Evolutionary conservation across 2,113 vertebrate genomes (phyloP).

Genomic region (Glaucomys volans): DNA sequence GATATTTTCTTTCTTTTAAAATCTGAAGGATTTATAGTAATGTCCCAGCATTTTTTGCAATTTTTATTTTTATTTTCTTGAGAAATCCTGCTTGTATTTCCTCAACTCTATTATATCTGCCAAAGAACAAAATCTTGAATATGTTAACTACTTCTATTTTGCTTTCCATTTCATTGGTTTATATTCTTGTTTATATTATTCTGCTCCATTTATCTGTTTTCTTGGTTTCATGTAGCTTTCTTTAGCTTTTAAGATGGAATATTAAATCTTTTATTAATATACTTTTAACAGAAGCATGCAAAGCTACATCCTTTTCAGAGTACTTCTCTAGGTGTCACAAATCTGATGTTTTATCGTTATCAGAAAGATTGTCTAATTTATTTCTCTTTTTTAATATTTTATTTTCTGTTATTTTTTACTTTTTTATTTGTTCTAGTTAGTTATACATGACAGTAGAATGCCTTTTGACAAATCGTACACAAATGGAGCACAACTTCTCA

Average conservation of each 20-base stretch:
- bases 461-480: no score
- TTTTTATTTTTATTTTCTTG: background rate
- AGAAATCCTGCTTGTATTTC: background rate
- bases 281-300: background rate
- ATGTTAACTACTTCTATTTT: background rate
- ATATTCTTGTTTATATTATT: background rate
- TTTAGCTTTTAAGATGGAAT: background rate
- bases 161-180: background rate
- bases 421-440: no score
- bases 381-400: no score
- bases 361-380: background rate
- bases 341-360: background rate
- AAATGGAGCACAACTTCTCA: no score
- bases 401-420: no score
- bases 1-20: background rate
- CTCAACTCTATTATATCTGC: background rate
- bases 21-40: background rate
- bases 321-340: background rate
- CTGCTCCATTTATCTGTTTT: background rate
- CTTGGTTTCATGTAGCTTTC: background rate
- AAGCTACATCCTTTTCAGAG: background rate
- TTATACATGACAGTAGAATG: no score
- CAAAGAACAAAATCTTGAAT: background rate
- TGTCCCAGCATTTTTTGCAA: background rate
- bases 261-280: background rate